Conservation (phyloP, 2,797 vertebrate genomes). For the Geotrypetes seraphini region DNA sequence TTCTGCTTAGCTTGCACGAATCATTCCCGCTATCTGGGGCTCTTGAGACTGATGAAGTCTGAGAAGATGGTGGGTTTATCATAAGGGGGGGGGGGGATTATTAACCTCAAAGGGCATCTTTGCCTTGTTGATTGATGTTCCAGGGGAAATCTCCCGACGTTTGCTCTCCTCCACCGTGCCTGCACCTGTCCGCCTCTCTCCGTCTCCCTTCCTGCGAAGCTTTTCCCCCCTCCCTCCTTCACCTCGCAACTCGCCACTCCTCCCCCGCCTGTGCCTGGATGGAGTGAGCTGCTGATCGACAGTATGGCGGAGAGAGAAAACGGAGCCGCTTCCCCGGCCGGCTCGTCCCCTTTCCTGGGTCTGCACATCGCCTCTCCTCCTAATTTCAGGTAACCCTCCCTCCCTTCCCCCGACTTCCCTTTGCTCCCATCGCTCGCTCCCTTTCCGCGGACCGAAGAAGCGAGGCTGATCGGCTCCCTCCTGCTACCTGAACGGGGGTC, state of each 20-base stretch:
- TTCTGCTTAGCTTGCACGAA: no score
- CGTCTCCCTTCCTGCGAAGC: constrained; percentile 2
- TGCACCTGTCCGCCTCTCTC: constrained; percentile 11
- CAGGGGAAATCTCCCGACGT: no score
- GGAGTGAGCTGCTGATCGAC: constrained; percentile 34
- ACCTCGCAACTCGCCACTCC: not conserved
- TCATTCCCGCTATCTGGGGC: no score
- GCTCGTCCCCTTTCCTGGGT: constrained; percentile 58
- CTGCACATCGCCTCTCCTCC: constrained; percentile 57
- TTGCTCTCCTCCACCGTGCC: constrained; percentile 14
- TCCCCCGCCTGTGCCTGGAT: constrained; percentile 5
- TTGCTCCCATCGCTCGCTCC: not conserved
- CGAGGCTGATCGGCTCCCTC: no score
- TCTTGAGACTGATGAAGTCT: no score
- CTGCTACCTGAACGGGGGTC: no score
- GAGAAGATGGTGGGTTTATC: no score
- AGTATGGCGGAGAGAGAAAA: constrained; percentile 80
- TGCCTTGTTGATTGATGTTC: no score
- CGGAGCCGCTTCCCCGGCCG: constrained; percentile 55
- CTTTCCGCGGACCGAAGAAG: no score
- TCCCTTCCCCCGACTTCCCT: no score
- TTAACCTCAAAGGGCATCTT: no score
- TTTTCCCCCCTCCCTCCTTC: constrained; percentile 4
- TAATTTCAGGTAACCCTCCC: constrained; percentile 70
- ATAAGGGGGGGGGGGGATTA: no score